Evolutionary conservation across 2,113 vertebrate species (phyloP), one percentile per base, ranked within the genome.

Genomic region (Atractosteus spatula): DNA sequence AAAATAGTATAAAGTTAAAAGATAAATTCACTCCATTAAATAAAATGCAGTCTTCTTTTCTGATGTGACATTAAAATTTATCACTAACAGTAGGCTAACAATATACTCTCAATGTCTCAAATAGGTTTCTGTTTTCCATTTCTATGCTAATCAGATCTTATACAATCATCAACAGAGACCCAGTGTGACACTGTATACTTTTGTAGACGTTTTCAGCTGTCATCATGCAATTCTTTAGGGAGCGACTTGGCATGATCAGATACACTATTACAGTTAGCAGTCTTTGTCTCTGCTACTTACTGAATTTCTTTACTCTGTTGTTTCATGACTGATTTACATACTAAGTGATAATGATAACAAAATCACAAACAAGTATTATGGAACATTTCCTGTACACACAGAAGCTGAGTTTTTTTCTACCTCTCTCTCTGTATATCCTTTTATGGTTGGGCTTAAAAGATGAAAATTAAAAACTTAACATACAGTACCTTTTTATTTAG

Each of bases 101-200:
- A 44, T 13, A 10, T 11, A 7, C 64, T 8, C 42, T 42, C 42
- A 13, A 41, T 66, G 64, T 41, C n/a, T 66, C 64, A 66, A n/a
- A 66, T 45, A 44, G 45, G 64, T 41, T 5, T 66, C 47, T 66
- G 64, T 47, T 66, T 66, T 44, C 43, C 41, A 66, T 66, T 66
- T 66, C 64, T 66, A 66, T 66, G 64, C 64, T 66, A 66, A 66
- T 66, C 64, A 66, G 64, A 16, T 41, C 42, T 44, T 14, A 47
- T 47, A 66, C 16, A 45, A 66, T 66, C 64, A 66, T 66, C 64
- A 66, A 12, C 43, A 44, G 43, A 41, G 42, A 44, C 64, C 64
- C 7, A n/a, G n/a, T 41, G 43, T 8, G 43, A 66, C 45, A 16
- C 1, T 13, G 64, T n/a, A 14, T 44, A 44, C 64, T 42, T 66